A percentile compares a stretch with the other conserved stretches of the same genome.
Evolutionary conservation across 2,113 vertebrate genomes (phyloP).

Genomic region (Triplophysa dalaica): DNA sequence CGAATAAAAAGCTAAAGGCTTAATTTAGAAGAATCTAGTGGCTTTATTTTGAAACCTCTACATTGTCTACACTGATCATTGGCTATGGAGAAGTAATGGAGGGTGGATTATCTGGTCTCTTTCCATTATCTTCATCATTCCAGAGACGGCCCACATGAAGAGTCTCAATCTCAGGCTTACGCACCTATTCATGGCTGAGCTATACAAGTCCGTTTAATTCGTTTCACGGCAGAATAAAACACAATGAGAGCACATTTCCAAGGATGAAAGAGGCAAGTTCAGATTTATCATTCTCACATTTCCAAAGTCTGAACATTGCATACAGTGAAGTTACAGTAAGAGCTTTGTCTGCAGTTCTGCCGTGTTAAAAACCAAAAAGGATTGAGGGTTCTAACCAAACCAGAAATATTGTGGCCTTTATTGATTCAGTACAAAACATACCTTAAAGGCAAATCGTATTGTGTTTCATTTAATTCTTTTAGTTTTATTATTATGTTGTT

Average conservation of each 20-base stretch:
- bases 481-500: slow-evolving; percentile 1
- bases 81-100: slow-evolving; percentile 10
- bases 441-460: too few relatives aligned
- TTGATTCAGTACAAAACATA: neutral
- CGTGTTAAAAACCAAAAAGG: slow-evolving; percentile 27
- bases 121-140: slow-evolving; percentile 9
- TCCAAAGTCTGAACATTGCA: slow-evolving; percentile 19
- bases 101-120: neutral
- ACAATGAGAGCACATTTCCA: slow-evolving; percentile 23
- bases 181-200: neutral
- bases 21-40: slow-evolving; percentile 23
- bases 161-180: neutral
- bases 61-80: slow-evolving; percentile 27
- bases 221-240: slow-evolving; percentile 1
- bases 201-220: slow-evolving; percentile 9
- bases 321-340: neutral
- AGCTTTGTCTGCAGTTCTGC: slow-evolving; percentile 39
- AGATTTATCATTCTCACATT: slow-evolving; percentile 14
- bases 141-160: slow-evolving; percentile 5
- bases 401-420: slow-evolving; percentile 20
- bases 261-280: neutral
- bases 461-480: neutral
- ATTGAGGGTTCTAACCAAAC: slow-evolving; percentile 28
- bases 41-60: slow-evolving; percentile 28
- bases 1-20: slow-evolving; percentile 25